Base-by-base conservation (phyloP, 2,888 invertebrate genomes). In the Drosophila koepferae region DNA sequence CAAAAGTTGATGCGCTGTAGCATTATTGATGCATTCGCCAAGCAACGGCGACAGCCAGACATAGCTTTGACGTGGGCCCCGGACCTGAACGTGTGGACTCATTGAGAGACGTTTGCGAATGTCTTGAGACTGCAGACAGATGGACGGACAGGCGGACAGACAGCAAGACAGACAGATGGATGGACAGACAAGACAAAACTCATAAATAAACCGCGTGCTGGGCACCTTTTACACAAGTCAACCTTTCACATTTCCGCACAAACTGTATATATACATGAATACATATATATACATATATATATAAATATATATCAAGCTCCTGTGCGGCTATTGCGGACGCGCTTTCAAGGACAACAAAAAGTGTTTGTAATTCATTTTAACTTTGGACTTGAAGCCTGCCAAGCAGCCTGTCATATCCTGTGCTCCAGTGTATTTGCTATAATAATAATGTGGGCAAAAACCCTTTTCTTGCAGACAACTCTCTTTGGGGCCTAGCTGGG, bases 281-380 rank as follows among this genome's bases (percentile, higher is more conserved):
- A 54, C 9, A 23, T 16, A 38, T 10, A 23, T 51, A 23, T 16
- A 38, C 5, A 23, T 51, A 31, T 54, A 54, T n/a, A 54, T 1
- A 53, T 36, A 51, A 36, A 54, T 23, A 54, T 23, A 55, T 41
- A 55, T 28, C 3, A 23, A 18, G 7, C 55, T 55, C 55, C 55
- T 41, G 38, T 23, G 63, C 28, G 54, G 63, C 80, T 80, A 75
- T 71, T 74, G 71, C 74, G 55, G 77, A 44, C 73, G 62, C 74
- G 63, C 72, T 63, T 69, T 79, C 79, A 77, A 66, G 61, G 73
- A 73, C 80, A 77, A 64, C 78, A 80, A 86, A 84, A 84, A 76
- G 78, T 87, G 86, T 88, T 85, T 89, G 90, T 88, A 86, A 86
- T 86, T 90, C 86, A 86, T 85, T 86, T 88, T 76, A 80, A 75